Percentiles rank a stretch among this genome's conserved stretches.
Evolutionary conservation across 2,113 vertebrate genomes (phyloP).

Genomic region (Dicrurus megarhynchus): DNA sequence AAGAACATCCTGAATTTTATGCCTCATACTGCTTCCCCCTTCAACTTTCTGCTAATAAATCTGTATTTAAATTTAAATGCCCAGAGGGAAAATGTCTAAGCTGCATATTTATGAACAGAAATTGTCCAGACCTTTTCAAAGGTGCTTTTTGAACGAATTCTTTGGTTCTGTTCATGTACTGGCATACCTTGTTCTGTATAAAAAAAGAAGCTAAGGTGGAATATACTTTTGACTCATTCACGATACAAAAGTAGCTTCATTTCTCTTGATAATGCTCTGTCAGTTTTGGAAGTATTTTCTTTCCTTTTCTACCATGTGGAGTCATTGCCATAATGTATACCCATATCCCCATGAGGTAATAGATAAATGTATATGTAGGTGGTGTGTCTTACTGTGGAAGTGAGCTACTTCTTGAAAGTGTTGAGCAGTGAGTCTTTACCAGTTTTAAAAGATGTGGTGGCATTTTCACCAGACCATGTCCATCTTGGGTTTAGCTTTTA

Average conservation of each 20-base stretch:
- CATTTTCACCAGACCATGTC: neutral
- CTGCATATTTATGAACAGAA: neutral
- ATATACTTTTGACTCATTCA: neutral
- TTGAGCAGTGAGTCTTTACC: neutral
- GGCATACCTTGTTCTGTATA: neutral
- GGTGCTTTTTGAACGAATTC: neutral
- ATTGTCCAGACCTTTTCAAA: neutral
- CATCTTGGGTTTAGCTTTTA: neutral
- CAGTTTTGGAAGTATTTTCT: neutral
- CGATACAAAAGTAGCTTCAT: neutral
- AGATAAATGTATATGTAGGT: neutral
- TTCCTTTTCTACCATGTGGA: neutral
- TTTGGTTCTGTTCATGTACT: neutral
- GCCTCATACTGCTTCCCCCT: neutral
- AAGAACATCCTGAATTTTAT: neutral
- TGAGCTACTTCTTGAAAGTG: neutral
- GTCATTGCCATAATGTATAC: neutral
- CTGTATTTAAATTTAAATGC: neutral
- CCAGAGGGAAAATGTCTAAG: neutral
- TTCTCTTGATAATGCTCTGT: neutral
- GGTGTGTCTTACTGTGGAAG: neutral
- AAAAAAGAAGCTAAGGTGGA: neutral
- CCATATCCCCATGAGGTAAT: neutral
- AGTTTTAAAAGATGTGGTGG: neutral
- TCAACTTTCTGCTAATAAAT: neutral